Conservation (phyloP, 2,888 invertebrate species). For the Caenorhabditis afra region DNA sequence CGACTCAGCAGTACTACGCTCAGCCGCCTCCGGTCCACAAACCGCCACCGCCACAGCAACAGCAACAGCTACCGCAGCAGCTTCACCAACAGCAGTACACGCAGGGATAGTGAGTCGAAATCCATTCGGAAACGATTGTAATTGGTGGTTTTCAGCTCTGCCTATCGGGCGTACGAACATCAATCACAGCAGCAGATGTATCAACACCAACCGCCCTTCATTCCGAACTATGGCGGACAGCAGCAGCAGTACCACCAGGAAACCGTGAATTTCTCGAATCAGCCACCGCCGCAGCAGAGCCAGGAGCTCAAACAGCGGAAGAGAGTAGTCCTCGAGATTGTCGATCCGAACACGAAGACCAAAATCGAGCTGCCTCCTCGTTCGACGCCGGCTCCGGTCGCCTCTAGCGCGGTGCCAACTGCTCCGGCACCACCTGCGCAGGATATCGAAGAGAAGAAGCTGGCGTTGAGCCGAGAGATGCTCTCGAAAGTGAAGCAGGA, state of each 20-base stretch:
- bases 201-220: constrained; percentile 33
- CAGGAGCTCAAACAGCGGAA: constrained; percentile 26
- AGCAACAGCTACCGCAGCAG: background rate
- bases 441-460: constrained; percentile 35
- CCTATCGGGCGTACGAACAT: too few species aligned
- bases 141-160: too few species aligned
- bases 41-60: background rate
- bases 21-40: too few species aligned
- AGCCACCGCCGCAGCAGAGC: constrained; percentile 12
- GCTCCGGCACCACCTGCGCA: background rate
- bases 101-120: background rate
- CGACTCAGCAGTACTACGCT: background rate
- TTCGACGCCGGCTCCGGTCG: constrained; percentile 4
- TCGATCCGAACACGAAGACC: constrained; percentile 56
- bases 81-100: background rate
- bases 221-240: constrained; percentile 13
- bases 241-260: constrained; percentile 3
- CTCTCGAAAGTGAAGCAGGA: constrained; percentile 29
- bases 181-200: constrained; percentile 19
- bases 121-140: too few species aligned
- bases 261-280: constrained; percentile 1
- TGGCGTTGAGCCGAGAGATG: constrained; percentile 21
- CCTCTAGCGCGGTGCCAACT: background rate
- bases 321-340: constrained; percentile 40
- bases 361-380: constrained; percentile 21